phyloP scores from a whole-genome alignment of 2,113 vertebrate genomes.

The Lagopus muta region DNA sequence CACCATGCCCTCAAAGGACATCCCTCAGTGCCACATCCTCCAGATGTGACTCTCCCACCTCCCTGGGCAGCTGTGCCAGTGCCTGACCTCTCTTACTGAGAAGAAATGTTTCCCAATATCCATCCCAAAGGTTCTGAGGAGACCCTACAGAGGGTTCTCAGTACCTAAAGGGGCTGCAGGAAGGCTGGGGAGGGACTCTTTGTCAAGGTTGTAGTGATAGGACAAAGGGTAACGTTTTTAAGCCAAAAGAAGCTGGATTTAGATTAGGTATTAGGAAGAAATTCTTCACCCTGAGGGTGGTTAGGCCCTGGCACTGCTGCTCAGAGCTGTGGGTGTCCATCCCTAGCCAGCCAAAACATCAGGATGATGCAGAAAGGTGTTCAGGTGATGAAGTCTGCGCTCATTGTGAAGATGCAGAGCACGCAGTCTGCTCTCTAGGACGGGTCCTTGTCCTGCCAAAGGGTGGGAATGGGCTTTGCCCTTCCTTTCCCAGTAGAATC shows the following conservation, averaged over 20 bases:
- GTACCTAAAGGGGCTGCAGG: background rate
- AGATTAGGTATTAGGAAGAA: background rate
- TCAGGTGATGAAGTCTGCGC: background rate
- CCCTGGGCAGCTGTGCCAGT: no score
- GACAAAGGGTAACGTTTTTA: background rate
- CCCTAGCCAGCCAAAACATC: background rate
- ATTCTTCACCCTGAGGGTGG: background rate
- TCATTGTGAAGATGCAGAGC: background rate
- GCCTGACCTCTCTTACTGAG: no score
- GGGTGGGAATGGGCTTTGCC: background rate
- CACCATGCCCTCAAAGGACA: no score
- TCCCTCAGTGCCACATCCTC: no score
- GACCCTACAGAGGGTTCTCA: background rate
- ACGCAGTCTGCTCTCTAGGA: background rate
- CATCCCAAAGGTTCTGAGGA: background rate
- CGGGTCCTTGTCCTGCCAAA: rapidly evolving
- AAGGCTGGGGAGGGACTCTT: background rate
- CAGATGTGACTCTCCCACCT: no score
- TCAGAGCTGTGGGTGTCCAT: background rate
- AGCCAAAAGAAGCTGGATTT: background rate
- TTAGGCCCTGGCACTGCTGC: background rate
- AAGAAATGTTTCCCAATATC: no score
- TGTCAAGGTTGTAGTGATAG: background rate
- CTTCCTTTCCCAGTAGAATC: background rate
- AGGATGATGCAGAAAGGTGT: background rate